These are phyloP conservation scores for Nasonovia ribisnigri DNA, from an alignment of 2,888 invertebrate species.

Conservation along the genomic window DNA sequence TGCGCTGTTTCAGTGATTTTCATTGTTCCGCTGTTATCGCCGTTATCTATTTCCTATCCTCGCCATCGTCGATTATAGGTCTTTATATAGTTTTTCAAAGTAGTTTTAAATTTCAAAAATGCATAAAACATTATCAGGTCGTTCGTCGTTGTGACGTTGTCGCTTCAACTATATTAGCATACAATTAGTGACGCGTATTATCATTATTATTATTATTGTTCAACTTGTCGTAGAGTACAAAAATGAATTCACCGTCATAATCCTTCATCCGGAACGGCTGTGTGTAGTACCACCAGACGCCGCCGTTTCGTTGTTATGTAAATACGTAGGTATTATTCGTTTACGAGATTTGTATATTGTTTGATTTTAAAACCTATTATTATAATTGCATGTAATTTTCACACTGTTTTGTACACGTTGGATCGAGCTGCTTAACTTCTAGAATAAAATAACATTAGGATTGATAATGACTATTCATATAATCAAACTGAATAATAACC, in stretches of 20 bases:
- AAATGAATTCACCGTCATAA: slow-evolving; percentile 42
- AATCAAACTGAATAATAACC: neutral
- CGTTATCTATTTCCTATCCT: neutral
- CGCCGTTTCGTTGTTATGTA: slow-evolving; percentile 2
- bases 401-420: neutral
- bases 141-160: neutral
- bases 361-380: neutral
- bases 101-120: neutral
- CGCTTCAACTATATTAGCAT: neutral
- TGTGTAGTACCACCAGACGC: neutral
- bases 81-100: neutral
- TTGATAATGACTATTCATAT: neutral
- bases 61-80: neutral
- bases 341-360: neutral
- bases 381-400: neutral
- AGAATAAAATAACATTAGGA: neutral
- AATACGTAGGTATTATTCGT: slow-evolving; percentile 21
- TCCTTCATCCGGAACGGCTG: neutral
- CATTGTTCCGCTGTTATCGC: neutral
- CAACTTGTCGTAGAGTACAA: neutral
- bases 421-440: neutral
- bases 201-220: neutral
- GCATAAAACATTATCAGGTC: neutral
- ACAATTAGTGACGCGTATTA: slow-evolving; percentile 39
- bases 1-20: neutral